Base-by-base conservation (phyloP, 1,140 invertebrate genomes). In the Caenorhabditis latens region DNA sequence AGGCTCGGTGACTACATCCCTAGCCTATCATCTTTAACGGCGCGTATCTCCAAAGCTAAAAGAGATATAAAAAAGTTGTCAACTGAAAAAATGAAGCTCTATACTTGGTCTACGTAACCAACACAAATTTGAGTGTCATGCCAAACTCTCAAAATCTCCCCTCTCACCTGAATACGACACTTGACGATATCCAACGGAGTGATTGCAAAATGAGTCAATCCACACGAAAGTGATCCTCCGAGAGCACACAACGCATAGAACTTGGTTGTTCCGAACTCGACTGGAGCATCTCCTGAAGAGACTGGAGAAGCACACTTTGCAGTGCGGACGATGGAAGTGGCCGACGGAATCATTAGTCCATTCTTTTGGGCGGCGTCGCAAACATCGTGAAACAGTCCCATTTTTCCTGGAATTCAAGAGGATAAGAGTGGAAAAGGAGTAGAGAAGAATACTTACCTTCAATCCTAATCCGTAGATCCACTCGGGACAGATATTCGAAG, bases 131-230 rank as follows among this genome's bases (percentile, higher is more conserved):
- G n/a, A n/a, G n/a, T n/a, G n/a, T n/a, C n/a, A n/a, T n/a, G n/a
- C n/a, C n/a, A n/a, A n/a, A 0, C 14, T 57, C 19, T 53, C 13
- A 53, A 53, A 53, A 11, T 8, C 21, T 14, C 24, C 9, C 42
- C 8, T 46, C 40, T 90, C 79, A 99, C 97, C 94, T 99, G 98
- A 89, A 99, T 96, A 90, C 98, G 95, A 93, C 98, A 99, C 94
- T 99, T 99, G 53, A 99, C 97, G 93, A 99, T 94, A 95, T 99
- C 98, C 88, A 99, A 94, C 0, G 98, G 98, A 32, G 98, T 96
- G 61, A 98, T 95, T 79, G 95, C 95, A 21, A 96, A 96, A 90
- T 95, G 95, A 50, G 95, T 95, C 87, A 97, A 90, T 94, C 98
- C 98, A 94, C 98, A 99, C 71, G 97, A 98, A 14, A 99, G 94